Conservation (phyloP, 2,113 vertebrate genomes). For the Orientallactaga bullata region DNA sequence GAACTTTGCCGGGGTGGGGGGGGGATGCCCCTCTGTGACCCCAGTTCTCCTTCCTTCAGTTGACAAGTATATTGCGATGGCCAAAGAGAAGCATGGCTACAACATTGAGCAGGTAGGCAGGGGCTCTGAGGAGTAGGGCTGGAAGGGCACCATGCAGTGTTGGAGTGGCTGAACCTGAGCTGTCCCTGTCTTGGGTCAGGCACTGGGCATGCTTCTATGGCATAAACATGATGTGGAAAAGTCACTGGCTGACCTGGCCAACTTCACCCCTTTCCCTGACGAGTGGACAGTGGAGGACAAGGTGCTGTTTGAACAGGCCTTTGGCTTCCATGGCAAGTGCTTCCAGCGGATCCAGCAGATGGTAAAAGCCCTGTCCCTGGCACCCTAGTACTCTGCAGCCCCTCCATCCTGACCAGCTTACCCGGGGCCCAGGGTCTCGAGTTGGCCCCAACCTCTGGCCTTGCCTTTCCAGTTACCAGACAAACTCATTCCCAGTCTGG, state of each 20-base stretch:
- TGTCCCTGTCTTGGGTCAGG: conserved; percentile 71
- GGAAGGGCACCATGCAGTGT: neutral
- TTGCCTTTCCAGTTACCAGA: conserved; percentile 89
- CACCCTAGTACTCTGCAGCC: neutral
- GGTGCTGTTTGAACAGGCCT: conserved; percentile 91
- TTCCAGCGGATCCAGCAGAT: conserved; percentile 92
- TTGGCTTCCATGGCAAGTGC: conserved; percentile 91
- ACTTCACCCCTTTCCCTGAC: conserved; percentile 90
- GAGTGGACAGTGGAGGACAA: conserved; percentile 92
- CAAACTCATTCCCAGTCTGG: conserved; percentile 94
- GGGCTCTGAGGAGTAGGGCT: fast-evolving
- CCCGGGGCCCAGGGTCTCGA: neutral
- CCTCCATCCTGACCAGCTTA: neutral
- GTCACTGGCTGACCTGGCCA: conserved; percentile 90
- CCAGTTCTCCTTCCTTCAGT: conserved; percentile 84
- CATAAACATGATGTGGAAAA: conserved; percentile 91
- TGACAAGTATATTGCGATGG: conserved; percentile 95
- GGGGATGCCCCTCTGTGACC: neutral
- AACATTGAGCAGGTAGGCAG: conserved; percentile 93
- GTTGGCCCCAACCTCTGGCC: neutral
- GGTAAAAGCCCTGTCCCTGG: conserved; percentile 78
- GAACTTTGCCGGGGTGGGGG: neutral
- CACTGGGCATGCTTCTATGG: conserved; percentile 91
- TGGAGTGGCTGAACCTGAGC: neutral
- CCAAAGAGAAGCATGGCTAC: conserved; percentile 96